Conservation (phyloP, 2,888 invertebrate species). For the Lathronympha strigana region DNA sequence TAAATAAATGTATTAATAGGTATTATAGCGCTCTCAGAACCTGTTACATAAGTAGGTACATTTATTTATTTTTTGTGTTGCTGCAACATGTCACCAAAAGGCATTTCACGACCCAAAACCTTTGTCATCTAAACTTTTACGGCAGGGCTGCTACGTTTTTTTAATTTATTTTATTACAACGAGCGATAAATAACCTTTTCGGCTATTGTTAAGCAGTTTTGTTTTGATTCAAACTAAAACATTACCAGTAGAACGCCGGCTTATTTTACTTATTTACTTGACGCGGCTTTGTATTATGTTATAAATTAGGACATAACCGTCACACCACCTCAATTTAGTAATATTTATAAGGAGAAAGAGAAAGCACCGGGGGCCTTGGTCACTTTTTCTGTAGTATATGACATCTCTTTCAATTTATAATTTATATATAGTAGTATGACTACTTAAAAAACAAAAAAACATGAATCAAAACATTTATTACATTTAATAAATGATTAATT, state of each 20-base stretch:
- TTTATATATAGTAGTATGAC: too few relatives aligned
- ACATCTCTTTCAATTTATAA: too few relatives aligned
- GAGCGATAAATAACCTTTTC: background rate
- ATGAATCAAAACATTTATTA: too few relatives aligned
- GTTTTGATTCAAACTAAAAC: too few relatives aligned
- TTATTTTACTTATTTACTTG: background rate
- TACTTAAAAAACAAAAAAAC: too few relatives aligned
- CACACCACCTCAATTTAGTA: too few relatives aligned
- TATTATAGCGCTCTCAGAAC: slow-evolving; percentile 3
- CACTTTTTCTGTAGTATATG: too few relatives aligned
- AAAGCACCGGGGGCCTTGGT: too few relatives aligned
- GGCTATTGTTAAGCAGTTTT: background rate
- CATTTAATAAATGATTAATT: too few relatives aligned
- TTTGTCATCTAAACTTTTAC: slow-evolving; percentile 19
- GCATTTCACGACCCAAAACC: slow-evolving; percentile 14
- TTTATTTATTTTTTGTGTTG: slow-evolving; percentile 15
- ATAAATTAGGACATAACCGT: too few relatives aligned
- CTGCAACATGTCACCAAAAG: slow-evolving; percentile 12
- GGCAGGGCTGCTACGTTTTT: slow-evolving; percentile 3
- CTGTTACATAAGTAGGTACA: background rate
- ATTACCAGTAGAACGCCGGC: too few relatives aligned
- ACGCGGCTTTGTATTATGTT: background rate
- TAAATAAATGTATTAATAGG: background rate
- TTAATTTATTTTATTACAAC: background rate
- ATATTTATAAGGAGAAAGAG: too few relatives aligned